Evolutionary conservation across 2,888 invertebrate species (phyloP).

Genomic region (Leptinotarsa juncta): DNA sequence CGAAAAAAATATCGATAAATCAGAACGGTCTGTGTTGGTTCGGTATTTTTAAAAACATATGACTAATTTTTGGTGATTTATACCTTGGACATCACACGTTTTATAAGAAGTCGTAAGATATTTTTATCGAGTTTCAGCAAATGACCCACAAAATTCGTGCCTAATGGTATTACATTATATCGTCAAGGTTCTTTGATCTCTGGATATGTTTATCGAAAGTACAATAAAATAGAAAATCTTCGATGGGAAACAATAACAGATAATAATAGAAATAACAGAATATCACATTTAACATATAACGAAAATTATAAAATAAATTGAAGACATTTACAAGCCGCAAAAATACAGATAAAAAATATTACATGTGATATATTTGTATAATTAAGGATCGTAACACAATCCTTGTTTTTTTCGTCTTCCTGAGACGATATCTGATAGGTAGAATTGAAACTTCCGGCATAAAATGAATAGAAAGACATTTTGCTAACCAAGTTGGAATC

Average conservation of each 20-base stretch:
- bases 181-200: constrained; percentile 12
- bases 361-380: no score
- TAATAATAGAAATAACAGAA: no score
- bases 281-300: background rate
- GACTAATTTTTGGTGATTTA: constrained; percentile 52
- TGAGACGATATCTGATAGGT: no score
- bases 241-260: background rate
- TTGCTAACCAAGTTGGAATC: no score
- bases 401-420: no score
- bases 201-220: constrained; percentile 6
- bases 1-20: constrained; percentile 32
- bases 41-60: constrained; percentile 50
- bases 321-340: background rate
- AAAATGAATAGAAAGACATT: no score
- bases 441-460: no score
- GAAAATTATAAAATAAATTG: background rate
- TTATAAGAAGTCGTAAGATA: constrained; percentile 22
- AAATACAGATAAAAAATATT: no score
- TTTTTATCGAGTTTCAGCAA: constrained; percentile 26
- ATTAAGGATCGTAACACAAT: no score
- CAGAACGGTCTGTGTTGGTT: constrained; percentile 24
- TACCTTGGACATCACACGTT: constrained; percentile 28
- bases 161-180: constrained; percentile 24
- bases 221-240: background rate
- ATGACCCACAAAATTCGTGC: constrained; percentile 28